phyloP scores from a whole-genome alignment of 2,113 vertebrate genomes.

The Entomyzon cyanotis region DNA sequence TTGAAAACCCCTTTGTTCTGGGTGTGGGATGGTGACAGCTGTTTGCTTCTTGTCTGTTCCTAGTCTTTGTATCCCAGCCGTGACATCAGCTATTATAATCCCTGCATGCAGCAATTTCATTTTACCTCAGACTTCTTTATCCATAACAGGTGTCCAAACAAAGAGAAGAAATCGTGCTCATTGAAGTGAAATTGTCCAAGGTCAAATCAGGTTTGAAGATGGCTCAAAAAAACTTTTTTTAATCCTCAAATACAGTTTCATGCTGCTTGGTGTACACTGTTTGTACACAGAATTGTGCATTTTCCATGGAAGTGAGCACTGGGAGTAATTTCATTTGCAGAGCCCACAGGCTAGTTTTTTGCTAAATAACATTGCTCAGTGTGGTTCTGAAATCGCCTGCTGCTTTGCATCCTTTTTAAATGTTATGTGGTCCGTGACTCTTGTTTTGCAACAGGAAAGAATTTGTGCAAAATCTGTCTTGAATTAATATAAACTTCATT shows the following conservation, averaged over 20 bases:
- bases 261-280: not conserved
- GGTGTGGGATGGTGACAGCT: not conserved
- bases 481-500: not conserved
- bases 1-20: not conserved
- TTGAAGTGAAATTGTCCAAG: not conserved
- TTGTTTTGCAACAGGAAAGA: not conserved
- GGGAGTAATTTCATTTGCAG: slow-evolving; percentile 16
- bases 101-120: not conserved
- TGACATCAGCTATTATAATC: not conserved
- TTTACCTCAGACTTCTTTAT: not conserved
- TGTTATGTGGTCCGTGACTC: not conserved
- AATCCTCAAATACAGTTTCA: not conserved
- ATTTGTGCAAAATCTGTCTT: not conserved
- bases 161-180: not conserved
- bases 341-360: slow-evolving; percentile 15
- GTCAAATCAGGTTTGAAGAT: not conserved
- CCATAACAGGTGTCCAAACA: not conserved
- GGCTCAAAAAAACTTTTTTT: not conserved
- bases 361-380: slow-evolving; percentile 9
- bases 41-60: not conserved
- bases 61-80: not conserved
- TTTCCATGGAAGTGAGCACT: not conserved
- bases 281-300: not conserved
- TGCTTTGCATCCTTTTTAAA: slow-evolving; percentile 13
- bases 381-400: slow-evolving; percentile 11